Base-by-base conservation (phyloP, 1,140 invertebrate species). In the Drosophila busckii region DNA sequence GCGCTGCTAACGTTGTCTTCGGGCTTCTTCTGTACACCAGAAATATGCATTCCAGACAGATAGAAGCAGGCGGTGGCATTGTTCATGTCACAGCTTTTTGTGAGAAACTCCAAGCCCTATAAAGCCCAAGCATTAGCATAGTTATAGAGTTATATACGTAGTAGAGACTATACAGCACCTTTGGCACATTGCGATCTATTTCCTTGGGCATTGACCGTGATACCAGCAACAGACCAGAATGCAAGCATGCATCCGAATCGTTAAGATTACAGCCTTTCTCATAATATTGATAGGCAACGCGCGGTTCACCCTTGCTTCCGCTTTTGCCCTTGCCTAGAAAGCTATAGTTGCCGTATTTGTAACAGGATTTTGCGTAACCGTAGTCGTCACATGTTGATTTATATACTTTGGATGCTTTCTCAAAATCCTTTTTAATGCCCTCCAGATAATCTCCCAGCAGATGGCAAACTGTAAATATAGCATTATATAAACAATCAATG, bases 401-500 rank as follows among this genome's bases (percentile, higher is more conserved):
- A 71, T 92, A 98, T 4, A 97, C 90, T 70, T 91, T 91, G 0
- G 89, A 90, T 0, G 96, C 95, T 85, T 94, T 93, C 25, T 92
- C 89, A 53, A 89, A 92, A 70, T 98, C 93, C 75, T 92, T 92
- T 66, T 93, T 93, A 1, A 97, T 92, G 0, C 92, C 89, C 87
- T 97, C 95, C 17, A 95, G 88, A 87, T 94, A 98, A 88, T 97
- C 95, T 0, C 93, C 96, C 2, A 98, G 88, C 28, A 97, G 88
- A 88, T 97, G 96, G 86, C 96, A 98, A n/a, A 93, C 95, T 96
- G 46, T 6, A 48, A 73, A 10, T 6, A 37, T 2, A 26, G 7
- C 4, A 20, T 23, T 12, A 29, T 7, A 17, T 19, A 31, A 15
- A 4, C 1, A 4, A 4, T 13, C n/a, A 45, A 4, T 34, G 15